A percentile compares a stretch with the other conserved stretches of the same genome.
Evolutionary conservation across 1,140 invertebrate genomes (phyloP).

Genomic region (Pogonomyrmex californicus): DNA sequence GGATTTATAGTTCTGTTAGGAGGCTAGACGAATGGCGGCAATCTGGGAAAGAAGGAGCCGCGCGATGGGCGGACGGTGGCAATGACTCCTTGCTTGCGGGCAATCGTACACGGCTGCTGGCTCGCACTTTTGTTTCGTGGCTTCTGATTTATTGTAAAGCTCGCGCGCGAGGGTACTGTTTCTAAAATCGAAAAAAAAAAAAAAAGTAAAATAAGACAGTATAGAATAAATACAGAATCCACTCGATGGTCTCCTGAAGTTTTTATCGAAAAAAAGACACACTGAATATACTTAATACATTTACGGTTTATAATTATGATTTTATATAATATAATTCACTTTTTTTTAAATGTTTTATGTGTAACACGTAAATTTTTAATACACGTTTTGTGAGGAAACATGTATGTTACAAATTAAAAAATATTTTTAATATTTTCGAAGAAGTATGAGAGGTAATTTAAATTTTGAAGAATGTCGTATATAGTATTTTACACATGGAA

Average conservation of each 20-base stretch:
- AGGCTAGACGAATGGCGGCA: slow-evolving; percentile 64
- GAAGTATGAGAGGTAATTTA: not conserved
- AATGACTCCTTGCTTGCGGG: slow-evolving; percentile 63
- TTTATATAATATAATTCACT: not conserved
- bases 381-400: not conserved
- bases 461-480: not conserved
- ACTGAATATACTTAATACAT: not conserved
- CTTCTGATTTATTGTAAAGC: slow-evolving; percentile 51
- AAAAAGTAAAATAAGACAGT: not conserved
- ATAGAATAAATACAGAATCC: not conserved
- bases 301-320: slow-evolving; percentile 18
- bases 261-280: not conserved
- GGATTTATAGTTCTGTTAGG: slow-evolving; percentile 65
- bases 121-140: slow-evolving; percentile 54
- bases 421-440: not conserved
- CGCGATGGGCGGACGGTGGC: slow-evolving; percentile 45
- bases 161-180: slow-evolving; percentile 35
- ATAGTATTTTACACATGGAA: not conserved
- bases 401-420: not conserved
- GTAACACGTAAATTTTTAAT: not conserved
- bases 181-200: slow-evolving; percentile 30
- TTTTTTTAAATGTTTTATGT: not conserved
- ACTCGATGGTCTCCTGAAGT: not conserved
- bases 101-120: slow-evolving; percentile 44
- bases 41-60: slow-evolving; percentile 71